phyloP scores from a whole-genome alignment of 2,797 vertebrate species.

The Gambelia wislizenii region DNA sequence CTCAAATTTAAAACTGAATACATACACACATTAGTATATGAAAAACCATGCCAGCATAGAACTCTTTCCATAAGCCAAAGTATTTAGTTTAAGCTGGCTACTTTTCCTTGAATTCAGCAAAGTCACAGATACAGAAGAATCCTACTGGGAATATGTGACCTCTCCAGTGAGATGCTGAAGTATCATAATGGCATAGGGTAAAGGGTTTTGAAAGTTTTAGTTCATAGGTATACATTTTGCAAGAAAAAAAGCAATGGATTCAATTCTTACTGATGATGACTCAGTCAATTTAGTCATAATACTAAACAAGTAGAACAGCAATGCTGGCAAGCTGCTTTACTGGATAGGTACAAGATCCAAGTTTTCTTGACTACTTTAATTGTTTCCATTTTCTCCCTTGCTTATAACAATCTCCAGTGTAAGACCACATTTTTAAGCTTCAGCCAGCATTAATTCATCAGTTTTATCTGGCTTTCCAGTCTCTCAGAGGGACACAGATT shows the following conservation, averaged over 20 bases:
- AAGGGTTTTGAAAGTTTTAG: neutral
- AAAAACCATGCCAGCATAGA: constrained; percentile 52
- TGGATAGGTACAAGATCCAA: constrained; percentile 61
- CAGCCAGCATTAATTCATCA: constrained; percentile 52
- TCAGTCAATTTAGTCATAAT: constrained; percentile 72
- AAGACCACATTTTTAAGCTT: constrained; percentile 71
- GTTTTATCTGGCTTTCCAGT: constrained; percentile 52
- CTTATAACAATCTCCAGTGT: constrained; percentile 64
- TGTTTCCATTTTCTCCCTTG: constrained; percentile 59
- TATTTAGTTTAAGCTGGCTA: neutral
- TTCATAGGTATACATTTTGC: neutral
- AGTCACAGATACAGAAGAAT: neutral
- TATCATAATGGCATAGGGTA: neutral
- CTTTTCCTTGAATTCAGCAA: neutral
- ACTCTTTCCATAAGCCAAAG: neutral
- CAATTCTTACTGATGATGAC: constrained; percentile 58
- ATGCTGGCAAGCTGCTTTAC: constrained; percentile 69
- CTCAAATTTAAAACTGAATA: constrained; percentile 36
- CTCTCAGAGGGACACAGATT: constrained; percentile 31
- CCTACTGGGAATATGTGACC: neutral
- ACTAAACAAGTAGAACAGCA: constrained; percentile 70
- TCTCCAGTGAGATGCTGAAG: constrained; percentile 61
- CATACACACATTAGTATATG: constrained; percentile 24
- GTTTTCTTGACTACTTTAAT: constrained; percentile 71
- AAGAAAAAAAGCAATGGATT: constrained; percentile 40